Base-by-base conservation (phyloP, 2,888 invertebrate species). In the Anticlea derivata region DNA sequence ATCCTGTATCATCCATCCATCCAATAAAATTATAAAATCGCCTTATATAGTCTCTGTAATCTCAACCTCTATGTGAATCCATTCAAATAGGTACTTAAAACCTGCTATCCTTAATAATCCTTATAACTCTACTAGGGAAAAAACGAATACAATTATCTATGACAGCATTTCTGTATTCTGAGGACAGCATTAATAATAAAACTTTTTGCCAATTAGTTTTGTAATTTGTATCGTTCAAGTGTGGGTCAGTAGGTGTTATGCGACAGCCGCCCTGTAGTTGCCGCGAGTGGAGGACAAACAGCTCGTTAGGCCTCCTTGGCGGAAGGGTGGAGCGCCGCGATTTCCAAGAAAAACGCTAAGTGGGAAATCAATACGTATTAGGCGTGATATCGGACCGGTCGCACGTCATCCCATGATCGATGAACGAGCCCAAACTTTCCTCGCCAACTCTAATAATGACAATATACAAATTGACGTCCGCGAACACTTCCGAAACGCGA, bases 311-410 rank as follows among this genome's bases (percentile, higher is more conserved):
- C 73, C 78, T 75, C 72, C 78, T 30, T 48, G 73, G 78, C 84
- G 87, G 87, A 89, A 88, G 90, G 89, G 89, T 87, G 90, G 86
- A 87, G 84, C 84, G 80, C 78, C 75, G 71, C 80, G 81, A 81
- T 83, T 85, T 82, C 80, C 86, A 88, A 89, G 86, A 88, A 89
- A 88, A 88, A 82, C 85, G 87, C 84, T 89, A 90, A 90, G 90
- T 89, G 86, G 88, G 86, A 87, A 90, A 89, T 90, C 90, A 90
- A 90, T 90, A 90, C 86, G 84, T 88, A 89, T 89, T 89, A 89
- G 87, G 86, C 85, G 86, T 80, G 87, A 87, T 88, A 89, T 89
- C 89, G 85, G 83, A 78, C 83, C 84, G 80, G 73, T 78, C 78
- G 79, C 79, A 80, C 87, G 89, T 89, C 89, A 86, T 80, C 70